phyloP scores from a whole-genome alignment of 2,888 invertebrate genomes.

The Palloptera scutellata region DNA sequence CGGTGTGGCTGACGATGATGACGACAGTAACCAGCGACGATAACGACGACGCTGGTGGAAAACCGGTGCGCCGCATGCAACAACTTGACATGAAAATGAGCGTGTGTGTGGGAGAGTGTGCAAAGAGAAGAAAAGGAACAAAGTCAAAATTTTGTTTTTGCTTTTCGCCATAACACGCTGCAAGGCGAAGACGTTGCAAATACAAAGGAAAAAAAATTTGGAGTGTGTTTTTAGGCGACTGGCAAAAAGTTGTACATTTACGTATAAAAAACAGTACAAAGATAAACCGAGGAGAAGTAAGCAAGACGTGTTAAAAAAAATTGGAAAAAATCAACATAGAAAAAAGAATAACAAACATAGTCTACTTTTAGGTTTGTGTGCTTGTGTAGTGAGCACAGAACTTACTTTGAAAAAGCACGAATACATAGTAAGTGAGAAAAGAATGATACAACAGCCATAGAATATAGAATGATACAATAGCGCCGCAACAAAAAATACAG shows the following conservation, averaged over 20 bases:
- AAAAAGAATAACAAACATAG: slow-evolving; percentile 6
- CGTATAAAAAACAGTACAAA: not conserved
- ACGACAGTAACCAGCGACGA: too few relatives aligned
- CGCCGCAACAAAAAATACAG: too few relatives aligned
- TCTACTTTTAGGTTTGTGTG: slow-evolving; percentile 22
- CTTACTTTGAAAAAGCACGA: too few relatives aligned
- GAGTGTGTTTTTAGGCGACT: slow-evolving; percentile 21
- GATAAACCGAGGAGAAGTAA: not conserved
- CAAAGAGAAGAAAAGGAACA: not conserved
- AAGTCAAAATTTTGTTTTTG: not conserved
- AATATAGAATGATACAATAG: not conserved
- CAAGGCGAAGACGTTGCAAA: not conserved
- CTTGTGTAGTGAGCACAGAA: not conserved
- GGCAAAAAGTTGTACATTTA: not conserved
- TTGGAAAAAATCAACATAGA: not conserved
- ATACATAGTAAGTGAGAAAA: not conserved
- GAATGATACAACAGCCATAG: not conserved
- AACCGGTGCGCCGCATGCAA: slow-evolving; percentile 20
- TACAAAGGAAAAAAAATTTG: not conserved
- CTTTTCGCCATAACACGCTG: not conserved
- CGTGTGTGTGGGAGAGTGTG: slow-evolving; percentile 1
- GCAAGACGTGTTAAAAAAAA: not conserved
- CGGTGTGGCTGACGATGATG: not conserved
- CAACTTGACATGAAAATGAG: slow-evolving; percentile 25
- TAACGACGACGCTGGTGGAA: not conserved